Evolutionary conservation across 1,140 invertebrate species (phyloP).

Genomic region (Hormaphis cornu): DNA sequence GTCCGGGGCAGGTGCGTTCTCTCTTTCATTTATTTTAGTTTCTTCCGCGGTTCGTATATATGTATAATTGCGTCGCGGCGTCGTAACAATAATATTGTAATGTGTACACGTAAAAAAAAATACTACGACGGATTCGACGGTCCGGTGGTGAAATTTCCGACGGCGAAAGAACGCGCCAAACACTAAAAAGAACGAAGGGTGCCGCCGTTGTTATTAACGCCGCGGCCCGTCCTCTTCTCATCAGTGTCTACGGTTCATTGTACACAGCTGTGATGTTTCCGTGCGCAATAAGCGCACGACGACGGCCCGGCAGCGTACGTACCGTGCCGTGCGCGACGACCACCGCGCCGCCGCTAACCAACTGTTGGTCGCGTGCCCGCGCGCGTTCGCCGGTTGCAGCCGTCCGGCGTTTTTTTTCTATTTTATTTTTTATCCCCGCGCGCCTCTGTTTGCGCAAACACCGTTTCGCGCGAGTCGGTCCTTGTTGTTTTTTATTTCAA

Average conservation of each 20-base stretch:
- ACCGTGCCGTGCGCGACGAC: too few species aligned
- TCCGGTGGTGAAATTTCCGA: not conserved
- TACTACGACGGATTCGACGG: not conserved
- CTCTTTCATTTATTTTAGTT: not conserved
- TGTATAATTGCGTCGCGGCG: conserved; percentile 19
- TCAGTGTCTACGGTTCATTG: conserved; percentile 29
- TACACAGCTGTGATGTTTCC: conserved; percentile 30
- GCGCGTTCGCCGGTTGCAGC: conserved; percentile 19
- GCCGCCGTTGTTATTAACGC: not conserved
- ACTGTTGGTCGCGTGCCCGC: conserved; percentile 29
- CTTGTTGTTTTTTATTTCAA: too few species aligned
- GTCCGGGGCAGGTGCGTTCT: conserved; percentile 4
- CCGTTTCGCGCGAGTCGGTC: not conserved
- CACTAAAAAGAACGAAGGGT: not conserved
- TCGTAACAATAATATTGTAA: not conserved
- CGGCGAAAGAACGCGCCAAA: not conserved
- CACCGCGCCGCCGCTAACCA: conserved; percentile 27
- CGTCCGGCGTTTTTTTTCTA: too few species aligned
- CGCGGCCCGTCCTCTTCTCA: not conserved
- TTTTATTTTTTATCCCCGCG: not conserved
- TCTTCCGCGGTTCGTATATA: not conserved
- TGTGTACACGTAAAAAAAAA: not conserved
- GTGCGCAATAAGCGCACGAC: not conserved
- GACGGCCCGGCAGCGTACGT: too few species aligned
- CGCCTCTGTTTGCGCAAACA: not conserved